Evolutionary conservation across 1,140 invertebrate species (phyloP), one percentile per base, ranked within the genome.

Genomic region (Drosophila willistoni): DNA sequence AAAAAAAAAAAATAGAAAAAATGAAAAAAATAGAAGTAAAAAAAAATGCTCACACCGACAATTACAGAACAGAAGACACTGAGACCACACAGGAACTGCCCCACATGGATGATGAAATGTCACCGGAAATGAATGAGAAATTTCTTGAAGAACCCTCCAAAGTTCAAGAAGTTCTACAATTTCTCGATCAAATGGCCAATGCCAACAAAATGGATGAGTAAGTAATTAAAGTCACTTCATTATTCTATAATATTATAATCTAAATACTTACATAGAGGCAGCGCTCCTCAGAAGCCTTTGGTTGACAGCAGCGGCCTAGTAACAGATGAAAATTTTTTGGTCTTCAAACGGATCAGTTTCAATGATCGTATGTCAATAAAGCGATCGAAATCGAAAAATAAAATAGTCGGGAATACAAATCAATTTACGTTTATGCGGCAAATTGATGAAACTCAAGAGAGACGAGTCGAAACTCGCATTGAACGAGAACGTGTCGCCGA

Each of bases 391-490:
- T 12, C 14, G 0, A 77, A 47, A 17, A n/a, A 1, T 2, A 68
- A 57, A 39, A 1, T 42, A 0, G 0, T 0, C 0, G 1, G 39
- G 0, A 87, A 80, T 7, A 61, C 51, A 1, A 71, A 79, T 61
- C 65, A 87, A 12, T 70, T 87, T 6, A 77, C 84, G 1, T 87
- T 83, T 13, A 87, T 87, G 84, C 73, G 77, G 0, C 83, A 87
- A 64, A 54, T 83, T 1, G 68, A 77, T 9, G 14, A 42, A 4
- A 72, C 25, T 0, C 0, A 12, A 0, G 51, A 71, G 6, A 12
- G 73, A 17, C 70, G 80, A 3, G 2, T 19, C 4, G 2, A 54
- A 19, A 47, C 66, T 2, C 64, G 73, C 0, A 7, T 19, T 1
- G 63, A 83, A 12, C 68, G 83, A 0, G 84, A 80, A 59, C 6